Evolutionary conservation across 2,888 invertebrate genomes (phyloP).

Genomic region (Dione juno): DNA sequence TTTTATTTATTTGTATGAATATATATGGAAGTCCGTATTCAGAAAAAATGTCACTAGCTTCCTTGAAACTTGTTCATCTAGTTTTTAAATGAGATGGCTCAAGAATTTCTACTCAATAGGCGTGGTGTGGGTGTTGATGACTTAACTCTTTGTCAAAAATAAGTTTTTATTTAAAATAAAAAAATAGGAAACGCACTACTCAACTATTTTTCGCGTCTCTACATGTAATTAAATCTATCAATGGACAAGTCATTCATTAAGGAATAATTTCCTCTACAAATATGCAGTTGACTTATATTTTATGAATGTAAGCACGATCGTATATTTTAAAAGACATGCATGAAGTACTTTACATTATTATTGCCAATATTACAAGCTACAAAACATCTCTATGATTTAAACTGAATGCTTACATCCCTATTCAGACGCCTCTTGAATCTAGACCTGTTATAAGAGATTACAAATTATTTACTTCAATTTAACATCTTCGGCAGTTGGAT

Average conservation of each 20-base stretch:
- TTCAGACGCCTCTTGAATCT: too few relatives aligned
- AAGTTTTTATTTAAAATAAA: background rate
- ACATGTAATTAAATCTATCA: too few relatives aligned
- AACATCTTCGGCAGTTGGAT: too few relatives aligned
- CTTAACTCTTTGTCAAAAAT: too few relatives aligned
- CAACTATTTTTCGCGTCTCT: too few relatives aligned
- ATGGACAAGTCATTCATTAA: too few relatives aligned
- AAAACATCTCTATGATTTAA: background rate
- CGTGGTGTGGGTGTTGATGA: background rate
- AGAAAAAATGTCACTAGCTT: background rate
- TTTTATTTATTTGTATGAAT: too few relatives aligned
- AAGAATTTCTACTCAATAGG: background rate
- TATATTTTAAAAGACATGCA: background rate
- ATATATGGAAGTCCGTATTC: too few relatives aligned
- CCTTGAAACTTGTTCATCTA: constrained; percentile 1
- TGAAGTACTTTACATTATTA: background rate
- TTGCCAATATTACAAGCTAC: background rate
- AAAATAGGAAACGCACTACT: too few relatives aligned
- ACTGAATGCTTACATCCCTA: background rate
- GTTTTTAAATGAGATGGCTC: constrained; percentile 7
- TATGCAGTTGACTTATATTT: background rate
- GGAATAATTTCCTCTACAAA: background rate
- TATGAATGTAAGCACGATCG: background rate
- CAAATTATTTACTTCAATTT: too few relatives aligned
- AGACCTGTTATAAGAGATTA: too few relatives aligned